A percentile compares a stretch with the other conserved stretches of the same genome.
phyloP scores from a whole-genome alignment of 2,113 vertebrate species.

The Paracyprichromis sp. region DNA sequence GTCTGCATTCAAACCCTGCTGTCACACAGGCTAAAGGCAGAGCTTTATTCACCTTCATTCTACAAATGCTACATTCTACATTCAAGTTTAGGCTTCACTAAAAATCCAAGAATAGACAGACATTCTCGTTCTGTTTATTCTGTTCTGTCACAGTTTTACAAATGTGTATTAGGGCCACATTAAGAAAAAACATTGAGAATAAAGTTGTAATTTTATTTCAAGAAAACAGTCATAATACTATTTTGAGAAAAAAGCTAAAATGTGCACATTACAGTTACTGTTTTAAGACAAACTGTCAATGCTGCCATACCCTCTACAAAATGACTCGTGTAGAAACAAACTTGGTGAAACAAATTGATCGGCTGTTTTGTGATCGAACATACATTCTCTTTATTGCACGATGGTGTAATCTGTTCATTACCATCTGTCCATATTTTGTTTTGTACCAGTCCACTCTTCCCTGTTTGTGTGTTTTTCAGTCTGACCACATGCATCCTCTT shows the following conservation, averaged over 20 bases:
- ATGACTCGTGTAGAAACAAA: background rate
- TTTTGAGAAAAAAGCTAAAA: background rate
- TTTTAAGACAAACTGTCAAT: background rate
- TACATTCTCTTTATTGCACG: background rate
- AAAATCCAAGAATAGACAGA: background rate
- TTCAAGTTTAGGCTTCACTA: background rate
- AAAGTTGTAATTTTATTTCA: background rate
- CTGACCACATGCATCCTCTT: background rate
- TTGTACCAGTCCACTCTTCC: background rate
- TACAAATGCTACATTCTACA: background rate
- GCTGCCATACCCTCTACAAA: background rate
- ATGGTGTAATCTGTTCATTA: background rate
- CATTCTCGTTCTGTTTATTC: background rate
- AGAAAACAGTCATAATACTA: background rate
- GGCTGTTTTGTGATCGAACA: background rate
- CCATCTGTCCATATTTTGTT: background rate
- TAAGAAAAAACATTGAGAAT: rapidly evolving
- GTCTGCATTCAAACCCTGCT: background rate
- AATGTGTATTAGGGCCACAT: rapidly evolving
- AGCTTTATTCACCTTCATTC: background rate
- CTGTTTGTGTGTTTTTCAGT: background rate
- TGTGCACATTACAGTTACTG: background rate
- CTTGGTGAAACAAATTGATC: background rate
- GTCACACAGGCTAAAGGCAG: background rate
- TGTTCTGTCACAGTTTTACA: background rate